Percentiles rank a stretch among this genome's conserved stretches.
Evolutionary conservation across 1,140 invertebrate genomes (phyloP).

Genomic region (Varroa destructor): DNA sequence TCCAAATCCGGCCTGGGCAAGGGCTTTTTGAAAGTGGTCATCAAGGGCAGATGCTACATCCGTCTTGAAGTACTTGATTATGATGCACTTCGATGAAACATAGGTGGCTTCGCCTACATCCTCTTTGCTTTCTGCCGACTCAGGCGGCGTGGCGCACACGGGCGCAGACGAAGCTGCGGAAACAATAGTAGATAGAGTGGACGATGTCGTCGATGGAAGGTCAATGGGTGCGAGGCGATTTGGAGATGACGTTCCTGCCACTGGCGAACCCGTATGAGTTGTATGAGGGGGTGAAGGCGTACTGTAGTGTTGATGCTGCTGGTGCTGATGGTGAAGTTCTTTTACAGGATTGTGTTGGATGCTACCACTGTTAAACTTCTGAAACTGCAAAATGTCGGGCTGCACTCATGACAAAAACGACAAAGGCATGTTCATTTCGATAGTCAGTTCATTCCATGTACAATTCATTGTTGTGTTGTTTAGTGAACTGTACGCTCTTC

Average conservation of each 20-base stretch:
- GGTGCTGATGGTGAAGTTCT: too few species aligned
- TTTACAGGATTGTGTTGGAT: too few species aligned
- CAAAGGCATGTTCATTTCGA: too few species aligned
- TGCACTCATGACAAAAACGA: not conserved
- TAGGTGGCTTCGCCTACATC: constrained; percentile 23
- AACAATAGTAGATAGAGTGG: too few species aligned
- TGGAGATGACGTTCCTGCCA: too few species aligned
- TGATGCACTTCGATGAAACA: constrained; percentile 1
- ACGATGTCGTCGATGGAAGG: constrained; percentile 2
- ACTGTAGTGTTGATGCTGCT: constrained; percentile 1
- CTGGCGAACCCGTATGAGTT: not conserved
- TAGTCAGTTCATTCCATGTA: too few species aligned
- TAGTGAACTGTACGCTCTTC: too few species aligned
- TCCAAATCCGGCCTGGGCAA: constrained; percentile 26
- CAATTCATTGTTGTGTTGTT: too few species aligned
- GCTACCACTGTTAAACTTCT: constrained; percentile 1
- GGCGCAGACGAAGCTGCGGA: not conserved
- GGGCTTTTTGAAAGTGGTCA: constrained; percentile 20
- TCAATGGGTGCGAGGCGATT: constrained; percentile 5
- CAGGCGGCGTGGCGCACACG: constrained; percentile 1
- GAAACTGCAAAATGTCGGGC: constrained; percentile 7
- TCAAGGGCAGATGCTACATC: constrained; percentile 3
- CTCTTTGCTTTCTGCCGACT: constrained; percentile 1
- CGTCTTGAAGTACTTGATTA: constrained; percentile 22
- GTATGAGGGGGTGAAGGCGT: constrained; percentile 11